Evolutionary conservation across 2,113 vertebrate genomes (phyloP), one percentile per base, ranked within the genome.

Genomic region (Chroicocephalus ridibundus): DNA sequence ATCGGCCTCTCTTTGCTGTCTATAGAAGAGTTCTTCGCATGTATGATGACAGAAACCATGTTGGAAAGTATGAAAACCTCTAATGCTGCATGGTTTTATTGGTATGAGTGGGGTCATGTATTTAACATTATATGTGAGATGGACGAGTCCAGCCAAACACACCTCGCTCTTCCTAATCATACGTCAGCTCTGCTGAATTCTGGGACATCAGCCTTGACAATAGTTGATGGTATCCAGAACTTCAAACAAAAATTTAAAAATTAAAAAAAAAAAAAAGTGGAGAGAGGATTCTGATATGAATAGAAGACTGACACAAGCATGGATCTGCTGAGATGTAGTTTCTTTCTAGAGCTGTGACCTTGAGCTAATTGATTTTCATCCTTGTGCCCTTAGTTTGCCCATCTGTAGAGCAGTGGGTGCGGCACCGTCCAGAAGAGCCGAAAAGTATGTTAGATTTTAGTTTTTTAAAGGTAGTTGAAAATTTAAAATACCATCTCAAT

Each of bases 41-140:
- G 99, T 99, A 99, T 94, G 99, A 99, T 98, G 99, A 99, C 98
- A 98, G 99, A 88, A 99, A 99, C 98, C 99, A 99, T 83, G 99
- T 99, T 93, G 99, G 99, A 96, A 99, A 99, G 99, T 99, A 98
- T 98, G 99, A 98, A 96, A 96, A 94, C 62, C 82, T 97, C 87
- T 97, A 96, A 97, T 98, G 85, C 95, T 98, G 92, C 94, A 94
- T 98, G 96, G 93, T 95, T 96, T 92, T 86, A 84, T 93, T 85
- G 86, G 75, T 96, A 93, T 96, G 69, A 80, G 70, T 91, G 94
- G 90, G 88, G 94, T 77, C 79, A 55, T 87, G 71, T 95, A 55
- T 74, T 83, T 82, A 42, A 66, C 49, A 10, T 79, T 75, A 13
- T 20, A 2, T 62, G 24, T 75, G 77, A 90, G 38, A 29, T 13